Evolutionary conservation across 2,113 vertebrate species (phyloP), one percentile per base, ranked within the genome.

Genomic region (Pseudolaguvia tuberculata): DNA sequence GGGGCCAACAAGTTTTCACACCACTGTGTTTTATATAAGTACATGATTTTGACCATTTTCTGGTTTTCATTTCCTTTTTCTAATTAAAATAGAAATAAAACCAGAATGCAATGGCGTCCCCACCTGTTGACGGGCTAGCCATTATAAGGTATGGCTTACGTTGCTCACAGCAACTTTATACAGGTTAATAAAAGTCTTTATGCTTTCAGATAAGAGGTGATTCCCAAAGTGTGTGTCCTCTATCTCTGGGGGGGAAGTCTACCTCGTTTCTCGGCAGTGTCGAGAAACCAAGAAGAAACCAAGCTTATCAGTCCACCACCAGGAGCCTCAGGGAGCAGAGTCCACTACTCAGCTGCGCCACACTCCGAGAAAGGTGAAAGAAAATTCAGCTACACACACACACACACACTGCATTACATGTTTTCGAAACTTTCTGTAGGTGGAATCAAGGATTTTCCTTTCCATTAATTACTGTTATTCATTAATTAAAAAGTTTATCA

Each of bases 321-420:
- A 92, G 84, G 45, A 85, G 80, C 77, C 84, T 83, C 80, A 23
- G 50, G 55, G 72, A 31, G n/a, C 80, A 12, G 11, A 93, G 88
- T 76, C 90, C 90, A 73, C 86, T 91, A 73, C 83, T 93, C 76
- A 88, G 83, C 68, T 86, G 84, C 69, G 87, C 84, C 45, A 93
- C 94, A 86, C 92, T 96, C 78, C 92, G 89, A 85, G 93, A 97
- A 85, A 93, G 96, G 96, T 98, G 89, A n/a, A 55, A 61, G 27
- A 47, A 17, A 66, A 21, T 2, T 59, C 51, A 52, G 13, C 12
- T 48, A 52, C 15, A 2, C 47, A 39, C 29, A 52, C 15, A 2
- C 47, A 39, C 29, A 2, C 48, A 21, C 20, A 48, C 17, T 45
- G 11, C 21, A n/a, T 20, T 48, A 7, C 52, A 25, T 6, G 27